Conservation (phyloP, 1,140 invertebrate species). For the Bombus balteatus region DNA sequence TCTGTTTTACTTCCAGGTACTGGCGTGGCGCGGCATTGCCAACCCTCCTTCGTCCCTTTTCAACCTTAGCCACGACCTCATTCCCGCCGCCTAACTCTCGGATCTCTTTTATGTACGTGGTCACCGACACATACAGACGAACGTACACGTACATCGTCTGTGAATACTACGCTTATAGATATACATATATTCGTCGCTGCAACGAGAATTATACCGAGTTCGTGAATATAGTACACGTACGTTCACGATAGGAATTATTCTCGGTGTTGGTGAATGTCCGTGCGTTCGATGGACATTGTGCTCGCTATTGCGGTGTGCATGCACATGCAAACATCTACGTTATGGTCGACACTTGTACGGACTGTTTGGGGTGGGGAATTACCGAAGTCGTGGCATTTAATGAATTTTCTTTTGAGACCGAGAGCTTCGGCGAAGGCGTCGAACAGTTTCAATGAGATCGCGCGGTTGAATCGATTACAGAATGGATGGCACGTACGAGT, state of each 20-base stretch:
- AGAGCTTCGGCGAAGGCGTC: slow-evolving; percentile 44
- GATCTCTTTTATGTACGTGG: slow-evolving; percentile 32
- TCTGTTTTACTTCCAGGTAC: slow-evolving; percentile 75
- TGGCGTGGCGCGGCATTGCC: slow-evolving; percentile 47
- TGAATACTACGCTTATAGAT: background rate
- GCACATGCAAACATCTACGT: background rate
- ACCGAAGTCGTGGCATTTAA: background rate
- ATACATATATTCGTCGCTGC: background rate
- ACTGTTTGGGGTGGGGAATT: background rate
- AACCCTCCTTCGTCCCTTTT: slow-evolving; percentile 62
- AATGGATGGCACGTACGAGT: background rate
- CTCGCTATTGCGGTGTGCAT: background rate
- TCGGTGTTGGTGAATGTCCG: background rate
- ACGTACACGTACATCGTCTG: background rate
- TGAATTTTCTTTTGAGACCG: slow-evolving; percentile 28
- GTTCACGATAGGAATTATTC: slow-evolving; percentile 10
- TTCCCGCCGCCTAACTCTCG: background rate
- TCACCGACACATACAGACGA: slow-evolving; percentile 12
- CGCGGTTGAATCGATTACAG: slow-evolving; percentile 1
- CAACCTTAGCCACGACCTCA: slow-evolving; percentile 40
- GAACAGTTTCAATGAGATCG: slow-evolving; percentile 24
- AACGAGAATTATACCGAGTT: slow-evolving; percentile 11
- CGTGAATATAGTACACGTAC: background rate
- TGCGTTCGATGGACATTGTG: slow-evolving; percentile 4
- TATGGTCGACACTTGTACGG: background rate